These are phyloP conservation scores for Nematostella vectensis DNA, from an alignment of 92 coral and sea anemone species.

Conservation along the genomic window DNA sequence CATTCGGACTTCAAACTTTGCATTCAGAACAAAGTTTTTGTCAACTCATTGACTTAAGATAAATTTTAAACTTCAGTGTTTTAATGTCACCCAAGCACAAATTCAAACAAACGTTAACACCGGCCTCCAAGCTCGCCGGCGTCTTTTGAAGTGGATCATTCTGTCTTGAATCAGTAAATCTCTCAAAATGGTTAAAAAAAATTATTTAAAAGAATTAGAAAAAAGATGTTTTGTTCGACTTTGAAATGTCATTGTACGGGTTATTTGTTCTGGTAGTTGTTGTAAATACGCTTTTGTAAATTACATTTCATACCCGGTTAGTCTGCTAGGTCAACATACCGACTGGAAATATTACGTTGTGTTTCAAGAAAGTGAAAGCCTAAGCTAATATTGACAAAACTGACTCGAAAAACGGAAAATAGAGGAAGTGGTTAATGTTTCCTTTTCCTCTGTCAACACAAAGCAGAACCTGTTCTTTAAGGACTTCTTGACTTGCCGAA, in stretches of 20 bases:
- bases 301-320: constrained; percentile 12
- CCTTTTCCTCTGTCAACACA: too few relatives aligned
- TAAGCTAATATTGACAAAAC: constrained; percentile 4
- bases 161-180: too few relatives aligned
- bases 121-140: too few relatives aligned
- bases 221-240: too few relatives aligned
- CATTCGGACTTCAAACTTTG: constrained; percentile 6
- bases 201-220: too few relatives aligned
- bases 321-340: constrained; percentile 1
- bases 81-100: background rate
- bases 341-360: background rate
- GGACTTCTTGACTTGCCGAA: too few relatives aligned
- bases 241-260: background rate
- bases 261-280: constrained; percentile 30
- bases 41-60: constrained; percentile 6
- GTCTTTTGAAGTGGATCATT: too few relatives aligned
- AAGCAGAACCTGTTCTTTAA: too few relatives aligned
- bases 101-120: background rate
- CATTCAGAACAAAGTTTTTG: background rate
- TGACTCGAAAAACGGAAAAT: background rate
- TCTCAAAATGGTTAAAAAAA: too few relatives aligned
- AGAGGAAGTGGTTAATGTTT: background rate
- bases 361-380: constrained; percentile 2
- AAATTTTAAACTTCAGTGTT: constrained; percentile 4
- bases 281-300: constrained; percentile 54